Percentiles rank a stretch among this genome's conserved stretches.
Evolutionary conservation across 2,888 invertebrate species (phyloP).

Genomic region (Caenorhabditis sp.): DNA sequence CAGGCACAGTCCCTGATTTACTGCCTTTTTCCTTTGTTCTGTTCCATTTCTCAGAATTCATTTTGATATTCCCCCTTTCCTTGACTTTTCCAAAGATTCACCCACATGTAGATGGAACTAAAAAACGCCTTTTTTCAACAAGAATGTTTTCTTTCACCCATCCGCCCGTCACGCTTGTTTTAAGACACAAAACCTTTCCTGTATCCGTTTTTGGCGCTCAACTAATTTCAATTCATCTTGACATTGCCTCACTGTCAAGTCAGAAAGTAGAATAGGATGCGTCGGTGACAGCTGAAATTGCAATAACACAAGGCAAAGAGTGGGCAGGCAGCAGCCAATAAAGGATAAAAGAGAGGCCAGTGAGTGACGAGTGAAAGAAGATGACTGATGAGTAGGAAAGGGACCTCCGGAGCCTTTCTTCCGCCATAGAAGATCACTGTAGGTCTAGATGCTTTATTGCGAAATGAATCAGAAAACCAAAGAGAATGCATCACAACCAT

Average conservation of each 20-base stretch:
- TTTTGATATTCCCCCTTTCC: background rate
- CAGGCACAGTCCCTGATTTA: conserved; percentile 55
- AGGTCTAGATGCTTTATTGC: background rate
- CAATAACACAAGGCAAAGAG: conserved; percentile 60
- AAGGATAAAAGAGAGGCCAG: conserved; percentile 60
- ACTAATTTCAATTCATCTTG: conserved; percentile 51
- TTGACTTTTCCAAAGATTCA: background rate
- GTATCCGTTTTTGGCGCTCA: background rate
- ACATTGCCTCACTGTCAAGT: conserved; percentile 52
- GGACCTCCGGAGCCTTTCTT: conserved; percentile 36
- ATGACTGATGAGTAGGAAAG: conserved; percentile 55
- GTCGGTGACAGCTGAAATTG: conserved; percentile 65
- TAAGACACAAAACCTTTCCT: background rate
- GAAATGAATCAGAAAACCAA: background rate
- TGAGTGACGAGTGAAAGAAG: conserved; percentile 64
- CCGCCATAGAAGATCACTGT: background rate
- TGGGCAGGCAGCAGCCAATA: conserved; percentile 48
- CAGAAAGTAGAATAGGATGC: conserved; percentile 55
- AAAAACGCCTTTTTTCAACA: background rate
- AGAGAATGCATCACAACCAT: background rate
- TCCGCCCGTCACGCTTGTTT: conserved; percentile 22
- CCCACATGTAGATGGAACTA: conserved; percentile 17
- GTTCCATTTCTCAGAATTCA: background rate
- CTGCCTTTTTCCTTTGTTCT: conserved; percentile 38
- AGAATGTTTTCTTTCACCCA: background rate